Base-by-base conservation (phyloP, 2,113 vertebrate species). In the Corythornis vintsioides region DNA sequence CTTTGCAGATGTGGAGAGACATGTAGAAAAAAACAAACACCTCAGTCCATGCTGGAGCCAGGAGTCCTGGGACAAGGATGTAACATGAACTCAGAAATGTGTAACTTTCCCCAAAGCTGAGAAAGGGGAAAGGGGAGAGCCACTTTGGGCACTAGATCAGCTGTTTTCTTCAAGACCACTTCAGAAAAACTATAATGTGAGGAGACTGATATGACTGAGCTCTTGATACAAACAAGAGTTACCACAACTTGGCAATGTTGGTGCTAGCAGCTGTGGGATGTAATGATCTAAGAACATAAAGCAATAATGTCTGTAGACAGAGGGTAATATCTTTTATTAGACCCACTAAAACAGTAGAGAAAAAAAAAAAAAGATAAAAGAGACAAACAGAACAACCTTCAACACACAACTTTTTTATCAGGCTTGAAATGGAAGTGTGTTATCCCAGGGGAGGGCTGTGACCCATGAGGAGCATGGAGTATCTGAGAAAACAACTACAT, bases 191-290 rank as follows among this genome's bases (percentile, higher is more conserved):
- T 29, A 6, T n/a, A 64, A 18, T 2, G 1, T 15, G 5, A 33
- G 18, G 15, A 61, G 40, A 12, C 10, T 80, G 35, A 14, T 9
- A 10, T 65, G 29, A 15, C 67, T n/a, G 15, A 86, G 26, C 29
- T 61, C 45, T 83, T 2, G 1, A 15, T 61, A 31, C 25, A 31
- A 72, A 35, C n/a, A n/a, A n/a, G n/a, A n/a, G 10, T 48, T 77
- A 56, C 14, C 21, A 33, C 56, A 59, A 24, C 50, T 45, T 66
- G 12, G 22, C 24, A 70, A 26, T 9, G 22, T 13, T 29, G 29
- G 10, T 61, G 13, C 12, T 29, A 26, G 63, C 10, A 55, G 33
- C 26, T 1, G 0, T 11, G 47, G 7, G 24, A 5, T 55, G 16
- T n/a, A 57, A 66, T 1, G 2, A 6, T n/a, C 15, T 43, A 21